Base-by-base conservation (phyloP, 1,140 invertebrate species). In the Dinoponera quadriceps region DNA sequence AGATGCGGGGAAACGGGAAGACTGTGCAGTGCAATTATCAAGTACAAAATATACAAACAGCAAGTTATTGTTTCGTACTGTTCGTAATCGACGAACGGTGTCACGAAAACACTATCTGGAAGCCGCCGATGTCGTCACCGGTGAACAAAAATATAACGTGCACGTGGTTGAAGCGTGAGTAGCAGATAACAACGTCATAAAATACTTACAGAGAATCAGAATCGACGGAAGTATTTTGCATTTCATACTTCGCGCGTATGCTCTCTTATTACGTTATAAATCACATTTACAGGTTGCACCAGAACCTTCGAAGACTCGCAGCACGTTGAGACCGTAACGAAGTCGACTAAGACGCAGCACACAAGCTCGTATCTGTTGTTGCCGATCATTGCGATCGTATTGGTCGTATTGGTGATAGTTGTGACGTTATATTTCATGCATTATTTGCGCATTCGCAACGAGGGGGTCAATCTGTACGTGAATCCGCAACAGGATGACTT, bases 401-500 rank as follows among this genome's bases (percentile, higher is more conserved):
- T 86, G 44, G 57, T 22, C 22, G 11, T 66, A 60, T 51, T 48
- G 18, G 1, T 9, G n/a, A 55, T 86, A 44, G 13, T 66, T 38
- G 72, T 22, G 55, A 51, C 51, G 55, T 14, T 86, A 16, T 78
- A 49, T 27, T 14, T 86, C 11, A 38, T 82, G 3, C 59, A 65
- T n/a, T 33, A 68, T 16, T 38, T 51, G 27, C 13, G 25, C 20
- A 49, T 22, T 54, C 65, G n/a, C 49, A 65, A 33, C 2, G 63
- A 59, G 1, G 13, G 25, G 22, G 27, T 59, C 14, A 51, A 27
- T 1, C 49, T 75, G 3, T 77, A 44, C 13, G 33, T n/a, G 22
- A 85, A 57, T 48, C 16, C 44, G 33, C 54, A 20, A 0, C 51
- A 63, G 11, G 48, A 33, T 27, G 71, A 74, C 25, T 38, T 78